Evolutionary conservation across 2,888 invertebrate species (phyloP), one percentile per base, ranked within the genome.

Genomic region (Lithodes maja): DNA sequence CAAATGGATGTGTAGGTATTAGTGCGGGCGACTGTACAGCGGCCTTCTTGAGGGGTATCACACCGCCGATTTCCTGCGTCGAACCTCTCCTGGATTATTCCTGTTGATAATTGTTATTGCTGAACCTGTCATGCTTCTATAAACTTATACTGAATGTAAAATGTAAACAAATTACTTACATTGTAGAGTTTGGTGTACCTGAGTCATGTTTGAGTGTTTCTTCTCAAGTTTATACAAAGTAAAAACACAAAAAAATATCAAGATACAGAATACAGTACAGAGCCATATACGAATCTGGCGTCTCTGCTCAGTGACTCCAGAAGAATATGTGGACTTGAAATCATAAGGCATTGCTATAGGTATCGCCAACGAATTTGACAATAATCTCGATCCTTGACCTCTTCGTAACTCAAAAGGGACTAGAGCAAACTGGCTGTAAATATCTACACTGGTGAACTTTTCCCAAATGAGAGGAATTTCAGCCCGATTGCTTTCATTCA

Each of bases 131-230:
- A 85, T 89, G 74, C 85, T 81, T 89, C 71, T 89, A 81, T 85
- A 81, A 89, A 61, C 81, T 87, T 83, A 83, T 78, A 80, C 86
- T 86, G 80, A 54, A 80, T 81, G 80, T 81, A 74, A 81, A 78
- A 78, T 52, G 78, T 78, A 78, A 78, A 86, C 74, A 69, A 17
- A 79, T 82, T 83, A 83, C 74, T 81, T 53, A 54, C 74, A 53
- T 86, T 86, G 75, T 81, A 81, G 69, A 83, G 78, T 87, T 87
- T 83, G 87, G 69, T 79, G 85, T 85, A 85, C 88, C 85, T 81
- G 84, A 89, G 88, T 89, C 88, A 89, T 81, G 88, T 89, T 85
- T 89, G 88, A 89, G 88, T 75, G 74, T 75, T 55, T 83, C 55
- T 79, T 83, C 68, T 78, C 69, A 54, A 87, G 75, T 78, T 80